phyloP scores from a whole-genome alignment of 2,797 vertebrate species.

The Peromyscus attwateri region DNA sequence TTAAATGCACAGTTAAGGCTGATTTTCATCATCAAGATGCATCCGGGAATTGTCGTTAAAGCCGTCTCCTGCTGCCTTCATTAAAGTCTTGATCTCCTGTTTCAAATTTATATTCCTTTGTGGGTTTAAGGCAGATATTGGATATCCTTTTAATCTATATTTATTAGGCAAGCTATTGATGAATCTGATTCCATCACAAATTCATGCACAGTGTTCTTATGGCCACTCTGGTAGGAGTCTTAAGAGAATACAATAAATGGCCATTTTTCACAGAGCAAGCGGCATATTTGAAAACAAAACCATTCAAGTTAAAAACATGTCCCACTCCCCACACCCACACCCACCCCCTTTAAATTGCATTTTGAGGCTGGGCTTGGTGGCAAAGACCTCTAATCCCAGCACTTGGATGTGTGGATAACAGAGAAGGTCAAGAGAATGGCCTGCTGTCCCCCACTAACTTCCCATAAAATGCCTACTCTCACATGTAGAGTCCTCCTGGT shows the following conservation, averaged over 20 bases:
- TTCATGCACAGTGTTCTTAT: slow-evolving; percentile 60
- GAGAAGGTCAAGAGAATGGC: background rate
- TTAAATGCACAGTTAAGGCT: slow-evolving; percentile 83
- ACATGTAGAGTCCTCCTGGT: background rate
- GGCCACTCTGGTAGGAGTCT: slow-evolving; percentile 70
- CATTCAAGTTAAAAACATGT: slow-evolving; percentile 16
- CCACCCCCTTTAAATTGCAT: background rate
- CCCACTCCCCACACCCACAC: background rate
- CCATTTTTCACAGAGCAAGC: slow-evolving; percentile 49
- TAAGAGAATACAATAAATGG: slow-evolving; percentile 75
- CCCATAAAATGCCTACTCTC: background rate
- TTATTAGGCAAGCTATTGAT: slow-evolving; percentile 85
- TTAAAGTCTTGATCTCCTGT: slow-evolving; percentile 80
- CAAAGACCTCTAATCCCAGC: background rate
- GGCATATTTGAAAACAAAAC: slow-evolving; percentile 19
- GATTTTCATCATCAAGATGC: slow-evolving; percentile 78
- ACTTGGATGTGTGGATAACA: background rate
- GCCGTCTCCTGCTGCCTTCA: slow-evolving; percentile 80
- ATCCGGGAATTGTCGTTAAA: slow-evolving; percentile 81
- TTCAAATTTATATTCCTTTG: slow-evolving; percentile 79
- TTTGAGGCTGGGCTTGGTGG: background rate
- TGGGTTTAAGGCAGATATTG: slow-evolving; percentile 79
- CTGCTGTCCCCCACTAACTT: background rate
- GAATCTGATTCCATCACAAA: slow-evolving; percentile 77
- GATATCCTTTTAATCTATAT: slow-evolving; percentile 84